A percentile compares a stretch with the other conserved stretches of the same genome.
Conservation (phyloP, 2,113 vertebrate species). For the Tachycineta bicolor region DNA sequence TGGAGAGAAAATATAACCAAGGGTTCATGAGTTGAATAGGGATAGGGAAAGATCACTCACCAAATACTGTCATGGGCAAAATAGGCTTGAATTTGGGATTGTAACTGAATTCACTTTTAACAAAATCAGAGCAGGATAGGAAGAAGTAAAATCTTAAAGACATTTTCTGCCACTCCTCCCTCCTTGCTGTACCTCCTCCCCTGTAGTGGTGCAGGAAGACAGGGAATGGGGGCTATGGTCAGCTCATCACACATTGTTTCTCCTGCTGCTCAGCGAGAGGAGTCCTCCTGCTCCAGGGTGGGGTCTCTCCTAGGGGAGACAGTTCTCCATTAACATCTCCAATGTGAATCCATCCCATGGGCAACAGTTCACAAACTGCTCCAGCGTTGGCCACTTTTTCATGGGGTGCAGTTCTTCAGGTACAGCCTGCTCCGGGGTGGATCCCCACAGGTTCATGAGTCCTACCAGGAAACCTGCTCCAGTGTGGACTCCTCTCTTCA, state of each 20-base stretch:
- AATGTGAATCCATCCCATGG: not conserved
- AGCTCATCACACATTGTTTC: not conserved
- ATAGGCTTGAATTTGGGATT: not conserved
- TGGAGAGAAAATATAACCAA: not conserved
- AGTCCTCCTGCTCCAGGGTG: not conserved
- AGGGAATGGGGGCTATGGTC: no score
- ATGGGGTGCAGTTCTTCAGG: not conserved
- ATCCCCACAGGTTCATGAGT: not conserved
- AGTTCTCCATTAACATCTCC: not conserved
- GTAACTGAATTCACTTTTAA: not conserved
- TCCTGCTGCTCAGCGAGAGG: not conserved
- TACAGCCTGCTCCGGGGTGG: not conserved
- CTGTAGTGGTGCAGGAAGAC: not conserved
- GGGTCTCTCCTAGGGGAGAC: not conserved
- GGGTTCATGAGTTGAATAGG: not conserved
- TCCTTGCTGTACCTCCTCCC: not conserved
- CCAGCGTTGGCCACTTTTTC: rapidly evolving
- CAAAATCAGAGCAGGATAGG: not conserved
- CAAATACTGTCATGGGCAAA: not conserved
- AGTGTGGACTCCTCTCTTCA: not conserved
- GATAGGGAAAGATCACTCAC: not conserved
- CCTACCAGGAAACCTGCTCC: not conserved
- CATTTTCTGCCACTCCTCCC: not conserved
- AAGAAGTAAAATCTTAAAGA: not conserved
- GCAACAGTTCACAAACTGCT: not conserved